A percentile compares a stretch with the other conserved stretches of the same genome.
Evolutionary conservation across 2,797 vertebrate genomes (phyloP).

Genomic region (Thalassophryne amazonica): DNA sequence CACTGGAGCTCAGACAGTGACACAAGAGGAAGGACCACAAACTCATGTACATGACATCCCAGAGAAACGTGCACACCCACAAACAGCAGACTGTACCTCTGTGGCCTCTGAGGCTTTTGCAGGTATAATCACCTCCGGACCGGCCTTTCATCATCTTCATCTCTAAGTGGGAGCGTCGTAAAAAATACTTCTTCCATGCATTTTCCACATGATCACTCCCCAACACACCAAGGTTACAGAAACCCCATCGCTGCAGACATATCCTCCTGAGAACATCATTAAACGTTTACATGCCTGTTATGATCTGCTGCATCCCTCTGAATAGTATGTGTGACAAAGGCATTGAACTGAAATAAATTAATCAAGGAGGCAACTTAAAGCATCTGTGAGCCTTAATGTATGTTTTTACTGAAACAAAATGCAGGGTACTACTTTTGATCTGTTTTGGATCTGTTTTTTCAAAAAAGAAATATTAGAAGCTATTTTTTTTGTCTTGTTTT

Average conservation of each 20-base stretch:
- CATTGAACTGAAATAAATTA: too few relatives aligned
- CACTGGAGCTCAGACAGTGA: not conserved
- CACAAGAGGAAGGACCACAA: not conserved
- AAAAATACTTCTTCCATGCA: constrained; percentile 82
- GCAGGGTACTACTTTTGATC: too few relatives aligned
- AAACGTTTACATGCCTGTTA: not conserved
- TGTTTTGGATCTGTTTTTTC: too few relatives aligned
- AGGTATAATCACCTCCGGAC: constrained; percentile 73
- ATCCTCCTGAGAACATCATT: constrained; percentile 65
- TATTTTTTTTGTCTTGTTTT: too few relatives aligned
- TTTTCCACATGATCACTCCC: constrained; percentile 34
- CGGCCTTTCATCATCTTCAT: constrained; percentile 74
- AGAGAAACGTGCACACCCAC: too few relatives aligned
- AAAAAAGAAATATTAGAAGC: too few relatives aligned
- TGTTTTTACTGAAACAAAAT: too few relatives aligned
- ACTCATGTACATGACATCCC: not conserved
- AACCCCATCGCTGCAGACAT: constrained; percentile 79
- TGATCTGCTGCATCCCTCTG: too few relatives aligned
- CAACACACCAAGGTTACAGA: constrained; percentile 69
- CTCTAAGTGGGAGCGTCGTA: constrained; percentile 73
- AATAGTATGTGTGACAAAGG: too few relatives aligned
- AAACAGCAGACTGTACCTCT: constrained; percentile 49
- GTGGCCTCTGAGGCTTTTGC: constrained; percentile 80
- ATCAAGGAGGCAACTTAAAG: too few relatives aligned
- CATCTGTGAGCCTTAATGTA: too few relatives aligned